Percentiles rank a stretch among this genome's conserved stretches.
These are phyloP conservation scores for Epinephelus awoara DNA, from an alignment of 2,797 vertebrate genomes.

Conservation along the genomic window DNA sequence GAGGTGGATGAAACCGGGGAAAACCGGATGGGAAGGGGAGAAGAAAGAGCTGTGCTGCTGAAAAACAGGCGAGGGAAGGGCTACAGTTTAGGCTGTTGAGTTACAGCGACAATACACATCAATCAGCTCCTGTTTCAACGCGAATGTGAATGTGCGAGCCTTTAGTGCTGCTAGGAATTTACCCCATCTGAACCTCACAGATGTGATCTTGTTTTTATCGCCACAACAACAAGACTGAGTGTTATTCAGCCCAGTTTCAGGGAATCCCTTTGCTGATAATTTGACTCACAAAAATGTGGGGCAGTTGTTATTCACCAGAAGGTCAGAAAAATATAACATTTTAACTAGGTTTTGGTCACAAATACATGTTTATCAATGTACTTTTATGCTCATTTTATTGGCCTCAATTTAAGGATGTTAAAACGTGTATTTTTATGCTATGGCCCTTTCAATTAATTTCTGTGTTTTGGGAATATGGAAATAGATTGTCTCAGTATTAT, in stretches of 20 bases:
- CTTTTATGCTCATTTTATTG: too few relatives aligned
- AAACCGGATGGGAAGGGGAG: slow-evolving; percentile 73
- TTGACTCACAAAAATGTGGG: not conserved
- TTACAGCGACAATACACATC: not conserved
- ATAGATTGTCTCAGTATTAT: too few relatives aligned
- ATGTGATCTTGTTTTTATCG: not conserved
- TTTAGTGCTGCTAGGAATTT: not conserved
- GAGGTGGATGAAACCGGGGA: slow-evolving; percentile 75
- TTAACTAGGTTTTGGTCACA: too few relatives aligned
- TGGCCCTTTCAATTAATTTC: too few relatives aligned
- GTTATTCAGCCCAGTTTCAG: not conserved
- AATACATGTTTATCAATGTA: too few relatives aligned
- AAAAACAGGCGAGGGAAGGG: slow-evolving; percentile 35
- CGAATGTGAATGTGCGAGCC: not conserved
- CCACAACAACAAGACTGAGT: not conserved
- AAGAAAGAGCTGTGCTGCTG: slow-evolving; percentile 42
- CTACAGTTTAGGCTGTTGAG: not conserved
- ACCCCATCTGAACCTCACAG: not conserved
- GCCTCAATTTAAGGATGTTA: too few relatives aligned
- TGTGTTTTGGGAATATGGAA: too few relatives aligned
- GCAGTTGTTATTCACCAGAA: not conserved
- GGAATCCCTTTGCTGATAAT: not conserved
- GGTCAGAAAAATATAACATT: too few relatives aligned
- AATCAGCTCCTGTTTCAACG: not conserved
- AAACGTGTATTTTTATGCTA: too few relatives aligned